Conservation (phyloP, 2,888 invertebrate species). For the Sceliomorpha sp. region DNA sequence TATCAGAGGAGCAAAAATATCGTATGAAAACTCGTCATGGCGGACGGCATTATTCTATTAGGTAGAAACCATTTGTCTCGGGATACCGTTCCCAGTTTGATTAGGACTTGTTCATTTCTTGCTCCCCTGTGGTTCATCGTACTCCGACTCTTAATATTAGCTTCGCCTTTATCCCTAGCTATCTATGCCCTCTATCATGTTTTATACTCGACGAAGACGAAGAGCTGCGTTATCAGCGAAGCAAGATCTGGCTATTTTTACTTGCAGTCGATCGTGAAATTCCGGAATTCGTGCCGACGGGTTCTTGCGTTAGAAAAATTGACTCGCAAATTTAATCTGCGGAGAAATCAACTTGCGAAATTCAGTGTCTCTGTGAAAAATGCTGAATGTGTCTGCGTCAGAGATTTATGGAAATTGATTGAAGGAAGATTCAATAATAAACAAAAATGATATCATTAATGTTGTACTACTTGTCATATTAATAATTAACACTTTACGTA, state of each 20-base stretch:
- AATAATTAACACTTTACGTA: no score
- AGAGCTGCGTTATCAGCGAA: conserved; percentile 21
- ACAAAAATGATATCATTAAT: no score
- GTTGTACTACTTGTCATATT: no score
- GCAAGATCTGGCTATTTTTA: conserved; percentile 38
- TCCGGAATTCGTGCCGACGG: conserved; percentile 32
- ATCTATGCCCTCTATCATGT: conserved; percentile 46
- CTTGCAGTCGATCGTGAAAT: conserved; percentile 42
- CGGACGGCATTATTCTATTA: conserved; percentile 69
- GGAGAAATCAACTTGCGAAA: conserved; percentile 23
- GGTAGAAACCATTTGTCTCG: conserved; percentile 68
- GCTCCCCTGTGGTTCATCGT: conserved; percentile 23
- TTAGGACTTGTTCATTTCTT: conserved; percentile 38
- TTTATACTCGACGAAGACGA: conserved; percentile 46
- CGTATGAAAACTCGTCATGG: conserved; percentile 49
- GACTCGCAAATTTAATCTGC: conserved; percentile 52
- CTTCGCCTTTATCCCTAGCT: no score
- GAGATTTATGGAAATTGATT: no score
- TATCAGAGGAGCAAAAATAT: conserved; percentile 53
- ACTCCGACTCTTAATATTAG: conserved; percentile 28
- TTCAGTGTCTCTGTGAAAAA: conserved; percentile 19
- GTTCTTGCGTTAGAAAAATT: conserved; percentile 37
- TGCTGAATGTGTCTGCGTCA: no score
- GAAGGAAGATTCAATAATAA: no score
- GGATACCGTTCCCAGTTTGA: conserved; percentile 59